Percentiles rank a stretch among this genome's conserved stretches.
Evolutionary conservation across 2,113 vertebrate genomes (phyloP).

Genomic region (Alligator sinensis): DNA sequence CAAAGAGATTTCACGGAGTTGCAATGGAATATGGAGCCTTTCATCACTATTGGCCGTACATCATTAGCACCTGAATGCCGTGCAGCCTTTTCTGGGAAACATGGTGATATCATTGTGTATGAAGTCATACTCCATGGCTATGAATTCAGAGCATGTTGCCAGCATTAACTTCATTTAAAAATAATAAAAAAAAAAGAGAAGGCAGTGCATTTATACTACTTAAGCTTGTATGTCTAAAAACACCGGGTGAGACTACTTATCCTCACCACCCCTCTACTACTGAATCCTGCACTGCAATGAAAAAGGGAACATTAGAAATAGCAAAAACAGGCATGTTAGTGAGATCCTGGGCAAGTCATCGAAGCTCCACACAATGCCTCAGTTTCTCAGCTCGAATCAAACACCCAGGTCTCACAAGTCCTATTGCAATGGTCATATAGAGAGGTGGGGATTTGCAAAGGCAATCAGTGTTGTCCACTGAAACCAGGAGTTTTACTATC

Average conservation of each 20-base stretch:
- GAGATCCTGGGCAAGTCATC: neutral
- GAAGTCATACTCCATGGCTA: neutral
- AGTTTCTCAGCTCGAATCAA: neutral
- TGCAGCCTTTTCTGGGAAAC: neutral
- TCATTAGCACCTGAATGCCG: neutral
- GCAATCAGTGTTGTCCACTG: neutral
- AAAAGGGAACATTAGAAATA: constrained; percentile 26
- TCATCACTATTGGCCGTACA: neutral
- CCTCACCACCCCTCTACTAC: constrained; percentile 34
- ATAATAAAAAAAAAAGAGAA: neutral
- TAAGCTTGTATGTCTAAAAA: constrained; percentile 53
- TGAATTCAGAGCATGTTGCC: neutral
- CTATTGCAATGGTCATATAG: too few species aligned
- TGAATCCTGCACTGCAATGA: neutral
- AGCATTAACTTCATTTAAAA: constrained; percentile 11
- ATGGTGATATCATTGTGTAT: too few species aligned
- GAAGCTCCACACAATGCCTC: neutral
- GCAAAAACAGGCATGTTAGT: neutral
- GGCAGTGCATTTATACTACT: constrained; percentile 4
- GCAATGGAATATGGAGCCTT: too few species aligned
- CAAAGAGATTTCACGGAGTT: neutral
- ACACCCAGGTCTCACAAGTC: neutral
- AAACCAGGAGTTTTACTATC: constrained; percentile 1
- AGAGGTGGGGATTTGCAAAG: neutral
- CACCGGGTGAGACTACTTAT: constrained; percentile 25